phyloP scores from a whole-genome alignment of 2,888 invertebrate species.

The Ormyrus pomaceus region DNA sequence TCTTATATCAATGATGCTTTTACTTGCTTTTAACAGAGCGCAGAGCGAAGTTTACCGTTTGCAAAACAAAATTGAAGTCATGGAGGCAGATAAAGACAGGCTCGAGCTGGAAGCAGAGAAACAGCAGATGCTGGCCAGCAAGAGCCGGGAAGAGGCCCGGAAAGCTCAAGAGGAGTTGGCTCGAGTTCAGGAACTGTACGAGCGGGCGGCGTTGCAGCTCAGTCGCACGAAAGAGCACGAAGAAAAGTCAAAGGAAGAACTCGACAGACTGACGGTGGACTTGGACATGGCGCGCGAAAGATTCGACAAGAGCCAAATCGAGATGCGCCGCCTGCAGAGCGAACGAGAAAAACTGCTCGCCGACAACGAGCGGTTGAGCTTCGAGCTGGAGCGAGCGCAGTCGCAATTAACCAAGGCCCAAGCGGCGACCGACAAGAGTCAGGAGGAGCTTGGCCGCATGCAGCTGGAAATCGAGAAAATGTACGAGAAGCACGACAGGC shows the following conservation, averaged over 20 bases:
- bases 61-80: constrained; percentile 91
- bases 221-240: constrained; percentile 92
- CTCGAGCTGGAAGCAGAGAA: constrained; percentile 91
- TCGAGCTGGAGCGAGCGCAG: constrained; percentile 91
- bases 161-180: constrained; percentile 92
- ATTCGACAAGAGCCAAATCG: constrained; percentile 91
- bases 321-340: constrained; percentile 87
- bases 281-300: constrained; percentile 92
- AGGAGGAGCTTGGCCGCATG: constrained; percentile 91
- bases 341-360: constrained; percentile 91
- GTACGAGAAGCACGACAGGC: constrained; percentile 93
- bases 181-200: constrained; percentile 92
- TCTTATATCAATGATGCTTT: too few species aligned
- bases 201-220: constrained; percentile 89
- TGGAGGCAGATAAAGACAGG: constrained; percentile 92
- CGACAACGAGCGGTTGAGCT: constrained; percentile 89
- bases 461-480: constrained; percentile 93
- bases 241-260: constrained; percentile 91
- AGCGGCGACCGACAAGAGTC: constrained; percentile 90
- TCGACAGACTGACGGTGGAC: constrained; percentile 86
- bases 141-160: constrained; percentile 89
- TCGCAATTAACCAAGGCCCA: constrained; percentile 91
- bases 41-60: constrained; percentile 93
- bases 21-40: constrained; percentile 78
- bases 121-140: constrained; percentile 86